Evolutionary conservation across 1,140 invertebrate genomes (phyloP).

Genomic region (Parapsyche elsis): DNA sequence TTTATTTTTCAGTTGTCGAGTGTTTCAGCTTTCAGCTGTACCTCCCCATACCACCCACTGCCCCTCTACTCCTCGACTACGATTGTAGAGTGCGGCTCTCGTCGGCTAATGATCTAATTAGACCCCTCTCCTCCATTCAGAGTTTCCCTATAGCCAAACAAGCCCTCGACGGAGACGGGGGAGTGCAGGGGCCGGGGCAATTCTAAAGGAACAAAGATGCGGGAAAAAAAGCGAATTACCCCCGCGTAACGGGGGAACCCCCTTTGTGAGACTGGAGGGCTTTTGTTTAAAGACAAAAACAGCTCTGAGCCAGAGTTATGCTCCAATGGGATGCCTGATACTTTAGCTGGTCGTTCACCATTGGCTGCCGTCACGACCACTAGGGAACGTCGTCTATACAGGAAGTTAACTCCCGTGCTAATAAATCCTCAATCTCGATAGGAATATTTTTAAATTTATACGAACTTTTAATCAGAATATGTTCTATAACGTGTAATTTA

Average conservation of each 20-base stretch:
- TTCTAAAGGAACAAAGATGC: slow-evolving; percentile 39
- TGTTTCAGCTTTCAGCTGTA: too few relatives aligned
- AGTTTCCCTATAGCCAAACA: slow-evolving; percentile 31
- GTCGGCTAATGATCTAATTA: slow-evolving; percentile 50
- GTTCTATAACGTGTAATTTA: too few relatives aligned
- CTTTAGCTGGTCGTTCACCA: neutral
- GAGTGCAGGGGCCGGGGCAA: neutral
- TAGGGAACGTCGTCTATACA: neutral
- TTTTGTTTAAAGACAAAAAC: slow-evolving; percentile 53
- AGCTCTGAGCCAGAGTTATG: neutral
- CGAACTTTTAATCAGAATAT: too few relatives aligned
- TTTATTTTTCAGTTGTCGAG: too few relatives aligned
- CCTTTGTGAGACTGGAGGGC: slow-evolving; percentile 39
- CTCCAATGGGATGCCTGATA: slow-evolving; percentile 38
- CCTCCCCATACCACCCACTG: too few relatives aligned
- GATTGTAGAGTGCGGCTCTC: slow-evolving; percentile 35
- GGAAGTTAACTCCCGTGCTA: too few relatives aligned
- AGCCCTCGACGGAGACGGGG: slow-evolving; percentile 13
- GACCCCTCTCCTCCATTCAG: slow-evolving; percentile 42
- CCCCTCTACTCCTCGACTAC: too few relatives aligned
- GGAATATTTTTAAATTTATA: too few relatives aligned
- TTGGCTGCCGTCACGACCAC: neutral
- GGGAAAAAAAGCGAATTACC: slow-evolving; percentile 44
- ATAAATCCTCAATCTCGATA: too few relatives aligned
- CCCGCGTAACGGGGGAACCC: slow-evolving; percentile 24